These are phyloP conservation scores for Blastobasis lacticolella DNA, from an alignment of 2,888 invertebrate genomes.

Conservation along the genomic window DNA sequence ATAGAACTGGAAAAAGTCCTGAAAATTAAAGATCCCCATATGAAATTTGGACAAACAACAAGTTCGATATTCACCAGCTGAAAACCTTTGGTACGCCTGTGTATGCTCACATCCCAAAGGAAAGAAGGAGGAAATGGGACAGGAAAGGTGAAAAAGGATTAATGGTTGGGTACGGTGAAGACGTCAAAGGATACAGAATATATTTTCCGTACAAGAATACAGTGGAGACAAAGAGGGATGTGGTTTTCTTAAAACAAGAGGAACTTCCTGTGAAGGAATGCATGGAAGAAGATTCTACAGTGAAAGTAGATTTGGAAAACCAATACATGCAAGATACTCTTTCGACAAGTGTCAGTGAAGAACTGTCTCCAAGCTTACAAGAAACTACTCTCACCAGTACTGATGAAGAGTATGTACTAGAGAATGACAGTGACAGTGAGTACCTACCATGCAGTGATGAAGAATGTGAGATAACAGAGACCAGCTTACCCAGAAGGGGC, in stretches of 20 bases:
- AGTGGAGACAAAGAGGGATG: conserved; percentile 12
- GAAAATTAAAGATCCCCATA: conserved; percentile 10
- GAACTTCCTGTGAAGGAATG: neutral
- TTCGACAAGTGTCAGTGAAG: neutral
- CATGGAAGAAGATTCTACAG: neutral
- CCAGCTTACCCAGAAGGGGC: neutral
- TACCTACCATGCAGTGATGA: neutral
- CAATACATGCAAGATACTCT: neutral
- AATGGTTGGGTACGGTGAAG: conserved; percentile 16
- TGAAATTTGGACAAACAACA: conserved; percentile 12
- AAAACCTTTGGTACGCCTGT: conserved; percentile 12
- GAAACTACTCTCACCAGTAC: neutral
- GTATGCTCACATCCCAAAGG: conserved; percentile 9
- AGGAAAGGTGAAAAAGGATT: conserved; percentile 8
- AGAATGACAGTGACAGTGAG: neutral
- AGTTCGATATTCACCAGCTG: conserved; percentile 7
- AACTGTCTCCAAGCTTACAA: neutral
- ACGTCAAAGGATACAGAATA: conserved; percentile 11
- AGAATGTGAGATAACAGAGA: neutral
- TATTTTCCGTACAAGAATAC: conserved; percentile 9
- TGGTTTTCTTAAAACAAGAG: conserved; percentile 5
- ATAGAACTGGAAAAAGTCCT: conserved; percentile 7
- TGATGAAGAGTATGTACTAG: neutral
- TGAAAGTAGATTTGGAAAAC: neutral
- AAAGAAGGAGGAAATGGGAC: conserved; percentile 10